phyloP scores from a whole-genome alignment of 2,888 invertebrate genomes.

The Vesta saturnalis region DNA sequence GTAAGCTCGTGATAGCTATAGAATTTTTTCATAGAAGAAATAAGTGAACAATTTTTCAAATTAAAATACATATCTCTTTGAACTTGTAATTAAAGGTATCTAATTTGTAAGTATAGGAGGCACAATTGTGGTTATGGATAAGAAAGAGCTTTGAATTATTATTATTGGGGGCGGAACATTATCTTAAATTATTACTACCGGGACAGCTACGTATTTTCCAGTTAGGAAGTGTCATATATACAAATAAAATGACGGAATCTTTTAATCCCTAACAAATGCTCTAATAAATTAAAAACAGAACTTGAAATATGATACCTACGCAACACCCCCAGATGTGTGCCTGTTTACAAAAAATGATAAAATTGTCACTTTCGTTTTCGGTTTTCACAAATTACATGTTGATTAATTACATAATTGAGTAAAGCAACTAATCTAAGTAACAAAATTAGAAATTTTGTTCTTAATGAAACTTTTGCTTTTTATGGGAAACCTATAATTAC shows the following conservation, averaged over 20 bases:
- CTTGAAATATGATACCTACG: slow-evolving; percentile 5
- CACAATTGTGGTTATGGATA: no score
- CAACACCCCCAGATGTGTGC: slow-evolving; percentile 2
- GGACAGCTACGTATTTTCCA: not conserved
- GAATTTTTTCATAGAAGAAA: no score
- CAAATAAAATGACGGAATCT: not conserved
- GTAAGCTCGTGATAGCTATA: no score
- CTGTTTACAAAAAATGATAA: slow-evolving; percentile 2
- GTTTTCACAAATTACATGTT: no score
- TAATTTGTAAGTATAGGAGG: no score
- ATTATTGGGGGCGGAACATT: no score
- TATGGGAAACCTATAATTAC: slow-evolving; percentile 34
- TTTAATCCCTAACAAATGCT: slow-evolving; percentile 1
- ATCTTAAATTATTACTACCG: not conserved
- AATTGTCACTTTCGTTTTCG: slow-evolving; percentile 3
- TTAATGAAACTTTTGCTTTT: slow-evolving; percentile 14
- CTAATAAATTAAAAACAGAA: slow-evolving; percentile 8
- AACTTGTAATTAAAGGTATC: no score
- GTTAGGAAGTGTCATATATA: not conserved
- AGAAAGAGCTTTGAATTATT: no score
- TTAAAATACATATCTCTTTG: no score
- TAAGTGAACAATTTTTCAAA: no score
- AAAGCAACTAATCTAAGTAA: not conserved
- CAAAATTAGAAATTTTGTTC: not conserved
- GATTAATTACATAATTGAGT: not conserved